phyloP scores from a whole-genome alignment of 1,140 invertebrate species.

The Dinoponera quadriceps region DNA sequence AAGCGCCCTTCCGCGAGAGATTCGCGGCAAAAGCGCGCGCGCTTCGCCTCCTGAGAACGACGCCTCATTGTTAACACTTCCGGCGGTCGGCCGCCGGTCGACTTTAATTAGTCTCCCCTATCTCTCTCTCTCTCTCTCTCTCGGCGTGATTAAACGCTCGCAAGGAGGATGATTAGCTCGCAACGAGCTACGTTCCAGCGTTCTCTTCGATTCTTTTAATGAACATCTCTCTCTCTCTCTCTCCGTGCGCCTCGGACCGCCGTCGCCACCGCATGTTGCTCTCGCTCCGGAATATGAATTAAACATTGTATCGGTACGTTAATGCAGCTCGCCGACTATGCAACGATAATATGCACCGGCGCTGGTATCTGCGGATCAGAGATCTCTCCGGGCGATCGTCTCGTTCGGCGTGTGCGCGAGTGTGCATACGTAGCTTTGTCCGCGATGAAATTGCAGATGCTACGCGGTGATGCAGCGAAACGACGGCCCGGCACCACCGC shows the following conservation, averaged over 20 bases:
- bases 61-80: conserved; percentile 36
- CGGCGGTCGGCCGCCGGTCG: conserved; percentile 11
- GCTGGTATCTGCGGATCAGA: conserved; percentile 63
- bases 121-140: no score
- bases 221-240: background rate
- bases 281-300: conserved; percentile 37
- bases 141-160: conserved; percentile 20
- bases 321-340: conserved; percentile 32
- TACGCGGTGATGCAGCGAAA: conserved; percentile 48
- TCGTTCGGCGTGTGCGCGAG: conserved; percentile 11
- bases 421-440: conserved; percentile 60
- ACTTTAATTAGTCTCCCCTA: conserved; percentile 36
- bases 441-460: conserved; percentile 63
- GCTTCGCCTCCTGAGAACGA: conserved; percentile 37
- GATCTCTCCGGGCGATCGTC: conserved; percentile 51
- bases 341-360: conserved; percentile 35
- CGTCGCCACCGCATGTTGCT: background rate
- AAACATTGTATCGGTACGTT: conserved; percentile 53
- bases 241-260: background rate
- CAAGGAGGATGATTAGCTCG: conserved; percentile 42
- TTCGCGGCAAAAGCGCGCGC: background rate
- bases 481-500: conserved; percentile 14
- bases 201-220: conserved; percentile 26
- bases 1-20: conserved; percentile 40
- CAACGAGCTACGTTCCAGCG: conserved; percentile 22